Conservation (phyloP, 2,113 vertebrate genomes). For the Philantomba maxwellii region DNA sequence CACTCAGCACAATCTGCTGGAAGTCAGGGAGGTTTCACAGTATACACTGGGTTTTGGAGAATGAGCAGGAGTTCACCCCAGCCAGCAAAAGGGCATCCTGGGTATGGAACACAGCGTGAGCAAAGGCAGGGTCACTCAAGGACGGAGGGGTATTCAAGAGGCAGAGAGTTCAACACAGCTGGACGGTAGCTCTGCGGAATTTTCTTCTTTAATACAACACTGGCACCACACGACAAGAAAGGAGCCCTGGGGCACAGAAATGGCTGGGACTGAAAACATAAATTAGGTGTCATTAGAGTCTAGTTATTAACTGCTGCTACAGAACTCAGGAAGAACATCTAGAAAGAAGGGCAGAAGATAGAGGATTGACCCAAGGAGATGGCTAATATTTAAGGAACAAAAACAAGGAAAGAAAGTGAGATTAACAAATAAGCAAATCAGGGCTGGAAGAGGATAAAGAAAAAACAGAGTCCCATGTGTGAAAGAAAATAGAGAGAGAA, state of each 20-base stretch:
- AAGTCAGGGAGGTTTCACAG: background rate
- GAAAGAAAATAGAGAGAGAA: background rate
- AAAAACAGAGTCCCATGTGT: rapidly evolving
- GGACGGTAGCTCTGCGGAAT: background rate
- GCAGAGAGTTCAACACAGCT: background rate
- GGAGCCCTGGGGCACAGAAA: background rate
- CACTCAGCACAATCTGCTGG: background rate
- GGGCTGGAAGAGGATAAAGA: background rate
- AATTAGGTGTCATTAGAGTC: background rate
- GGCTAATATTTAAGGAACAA: background rate
- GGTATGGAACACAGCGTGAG: rapidly evolving
- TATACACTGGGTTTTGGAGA: background rate
- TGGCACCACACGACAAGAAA: background rate
- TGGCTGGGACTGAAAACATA: background rate
- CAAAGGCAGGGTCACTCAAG: background rate
- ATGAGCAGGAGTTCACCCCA: background rate
- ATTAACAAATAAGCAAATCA: background rate
- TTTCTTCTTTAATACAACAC: background rate
- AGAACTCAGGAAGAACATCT: background rate
- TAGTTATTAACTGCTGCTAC: rapidly evolving
- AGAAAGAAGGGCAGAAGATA: background rate
- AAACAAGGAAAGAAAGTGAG: background rate
- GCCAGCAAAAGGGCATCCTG: background rate
- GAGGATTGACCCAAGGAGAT: background rate
- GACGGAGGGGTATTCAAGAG: background rate